Base-by-base conservation (phyloP, 2,797 vertebrate genomes). In the Salmo trutta region DNA sequence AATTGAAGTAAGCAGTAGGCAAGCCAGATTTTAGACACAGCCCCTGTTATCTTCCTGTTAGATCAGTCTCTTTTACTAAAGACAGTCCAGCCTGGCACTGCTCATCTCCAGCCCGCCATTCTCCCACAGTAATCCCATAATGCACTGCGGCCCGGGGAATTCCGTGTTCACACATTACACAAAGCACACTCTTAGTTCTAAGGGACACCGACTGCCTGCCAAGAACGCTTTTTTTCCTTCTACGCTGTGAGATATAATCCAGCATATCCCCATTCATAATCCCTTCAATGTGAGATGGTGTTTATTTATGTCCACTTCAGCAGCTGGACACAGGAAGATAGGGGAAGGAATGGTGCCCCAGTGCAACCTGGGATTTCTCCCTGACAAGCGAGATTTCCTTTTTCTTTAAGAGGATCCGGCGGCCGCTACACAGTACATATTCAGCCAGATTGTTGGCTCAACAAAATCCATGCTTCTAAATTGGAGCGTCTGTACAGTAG, bases 141-240 rank as follows among this genome's bases (percentile, higher is more conserved):
- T 24, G n/a, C n/a, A 24, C 59, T 62, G 8, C 24, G n/a, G n/a
- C n/a, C 59, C 8, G 8, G 59, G 15, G 10, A 21, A 62, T 21
- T 21, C 59, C 8, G 1, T 12, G 59, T 21, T 62, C 74, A 76
- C 82, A 90, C n/a, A 62, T 21, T 62, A 62, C n/a, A 62, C 59
- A 21, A 27, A 17, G 62, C 36, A 24, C 41, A 65, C 70, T 64
- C 36, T 64, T 47, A 68, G 67, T 54, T 21, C 73, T n/a, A 47
- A 14, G n/a, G 31, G 54, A 59, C 47, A 52, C 29, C 12, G 74
- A 12, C 3, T 17, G 56, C 59, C 59, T 24, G 59, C 59, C 59
- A 24, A 24, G 10, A 24, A 14, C 3, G 2, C 59, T 8, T 64
- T 24, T 64, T 64, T 14, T 4, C 59, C 24, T 64, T 47, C 41